These are phyloP conservation scores for Pipra filicauda DNA, from an alignment of 2,113 vertebrate genomes.

Conservation along the genomic window DNA sequence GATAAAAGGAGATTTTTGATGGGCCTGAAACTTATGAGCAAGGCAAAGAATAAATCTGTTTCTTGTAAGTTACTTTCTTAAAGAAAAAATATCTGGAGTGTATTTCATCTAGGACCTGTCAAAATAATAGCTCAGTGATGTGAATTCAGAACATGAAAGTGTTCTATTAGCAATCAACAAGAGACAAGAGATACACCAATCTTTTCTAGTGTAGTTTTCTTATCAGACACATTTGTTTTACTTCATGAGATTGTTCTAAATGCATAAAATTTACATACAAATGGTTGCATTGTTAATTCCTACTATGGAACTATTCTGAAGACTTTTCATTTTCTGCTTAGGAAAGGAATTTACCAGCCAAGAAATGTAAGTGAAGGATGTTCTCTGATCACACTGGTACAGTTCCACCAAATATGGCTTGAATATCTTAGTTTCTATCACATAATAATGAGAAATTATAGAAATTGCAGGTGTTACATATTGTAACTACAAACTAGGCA, in stretches of 20 bases:
- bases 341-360: not conserved
- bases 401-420: not conserved
- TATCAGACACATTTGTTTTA: constrained; percentile 60
- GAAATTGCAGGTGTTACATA: not conserved
- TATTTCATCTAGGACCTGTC: constrained; percentile 57
- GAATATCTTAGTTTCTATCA: not conserved
- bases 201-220: constrained; percentile 16
- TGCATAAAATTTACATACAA: constrained; percentile 55
- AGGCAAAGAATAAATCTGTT: constrained; percentile 51
- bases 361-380: not conserved
- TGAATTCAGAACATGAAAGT: constrained; percentile 56
- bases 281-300: constrained; percentile 23
- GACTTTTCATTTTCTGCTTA: not conserved
- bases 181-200: constrained; percentile 46
- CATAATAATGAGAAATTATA: not conserved
- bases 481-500: not conserved
- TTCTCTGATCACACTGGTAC: not conserved
- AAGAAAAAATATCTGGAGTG: constrained; percentile 33
- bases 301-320: not conserved
- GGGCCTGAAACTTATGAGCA: constrained; percentile 39
- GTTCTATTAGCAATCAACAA: constrained; percentile 58
- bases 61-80: constrained; percentile 40
- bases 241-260: constrained; percentile 57
- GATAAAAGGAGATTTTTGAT: constrained; percentile 66
- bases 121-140: constrained; percentile 55